Conservation (phyloP, 2,113 vertebrate species). For the Puntigrus tetrazona region DNA sequence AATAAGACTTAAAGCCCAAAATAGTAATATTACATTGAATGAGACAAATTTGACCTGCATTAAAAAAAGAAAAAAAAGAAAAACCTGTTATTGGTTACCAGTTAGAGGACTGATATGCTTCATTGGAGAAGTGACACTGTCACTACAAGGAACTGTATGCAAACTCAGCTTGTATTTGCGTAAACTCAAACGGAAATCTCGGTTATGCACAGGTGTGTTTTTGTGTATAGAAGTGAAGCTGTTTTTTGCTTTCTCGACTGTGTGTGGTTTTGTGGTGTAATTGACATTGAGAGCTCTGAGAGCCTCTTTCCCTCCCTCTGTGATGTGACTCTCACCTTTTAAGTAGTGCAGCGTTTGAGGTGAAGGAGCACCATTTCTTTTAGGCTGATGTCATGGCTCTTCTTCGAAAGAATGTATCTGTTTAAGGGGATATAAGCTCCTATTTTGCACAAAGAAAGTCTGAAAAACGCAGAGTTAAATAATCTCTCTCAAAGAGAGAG, state of each 20-base stretch:
- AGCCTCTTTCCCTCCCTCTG: background rate
- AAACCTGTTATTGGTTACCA: background rate
- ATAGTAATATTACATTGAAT: background rate
- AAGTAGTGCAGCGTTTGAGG: constrained; percentile 52
- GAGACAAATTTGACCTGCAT: background rate
- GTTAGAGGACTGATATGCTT: background rate
- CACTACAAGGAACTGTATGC: background rate
- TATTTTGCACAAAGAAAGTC: background rate
- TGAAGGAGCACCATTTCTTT: constrained; percentile 61
- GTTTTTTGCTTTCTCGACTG: background rate
- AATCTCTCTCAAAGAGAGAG: background rate
- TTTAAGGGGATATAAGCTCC: constrained; percentile 42
- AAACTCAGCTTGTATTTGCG: background rate
- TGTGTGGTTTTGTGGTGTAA: constrained; percentile 22
- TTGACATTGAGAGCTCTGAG: constrained; percentile 3
- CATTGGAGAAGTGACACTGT: background rate
- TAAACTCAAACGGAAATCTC: background rate
- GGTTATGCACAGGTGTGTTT: constrained; percentile 3
- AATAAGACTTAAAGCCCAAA: background rate
- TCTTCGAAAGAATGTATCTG: constrained; percentile 41
- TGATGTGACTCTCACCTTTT: constrained; percentile 23
- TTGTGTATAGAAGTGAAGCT: constrained; percentile 5
- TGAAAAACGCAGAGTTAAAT: background rate
- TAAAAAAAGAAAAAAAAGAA: background rate
- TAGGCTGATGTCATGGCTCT: constrained; percentile 60